Evolutionary conservation across 2,113 vertebrate genomes (phyloP).

Genomic region (Phaetusa simplex): DNA sequence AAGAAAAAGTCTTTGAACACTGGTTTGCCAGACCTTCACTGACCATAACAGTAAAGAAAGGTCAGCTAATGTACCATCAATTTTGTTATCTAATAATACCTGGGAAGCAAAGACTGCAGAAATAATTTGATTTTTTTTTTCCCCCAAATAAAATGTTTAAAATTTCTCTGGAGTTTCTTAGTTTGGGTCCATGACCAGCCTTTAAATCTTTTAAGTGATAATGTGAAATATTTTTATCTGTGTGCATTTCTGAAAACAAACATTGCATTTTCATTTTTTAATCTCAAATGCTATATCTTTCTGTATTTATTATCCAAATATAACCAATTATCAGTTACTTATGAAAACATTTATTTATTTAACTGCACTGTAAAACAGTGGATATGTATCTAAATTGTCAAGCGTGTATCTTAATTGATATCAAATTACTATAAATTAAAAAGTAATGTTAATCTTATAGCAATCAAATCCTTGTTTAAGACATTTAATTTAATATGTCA

Average conservation of each 20-base stretch:
- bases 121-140: not conserved
- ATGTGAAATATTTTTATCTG: not conserved
- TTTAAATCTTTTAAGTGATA: not conserved
- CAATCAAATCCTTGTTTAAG: not conserved
- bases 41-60: not conserved
- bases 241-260: not conserved
- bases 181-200: not conserved
- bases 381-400: not conserved
- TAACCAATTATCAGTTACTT: not conserved
- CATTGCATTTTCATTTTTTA: not conserved
- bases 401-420: not conserved
- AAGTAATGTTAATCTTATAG: not conserved
- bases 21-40: not conserved
- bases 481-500: constrained; percentile 1
- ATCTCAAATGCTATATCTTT: not conserved
- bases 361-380: not conserved
- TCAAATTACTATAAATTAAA: not conserved
- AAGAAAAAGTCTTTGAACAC: not conserved
- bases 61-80: not conserved
- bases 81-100: not conserved
- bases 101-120: not conserved
- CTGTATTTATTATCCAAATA: not conserved
- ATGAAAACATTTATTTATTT: not conserved
- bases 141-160: not conserved
- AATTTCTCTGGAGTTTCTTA: not conserved